Evolutionary conservation across 2,888 invertebrate genomes (phyloP), one percentile per base, ranked within the genome.

Genomic region (Cacoxenus indagator): DNA sequence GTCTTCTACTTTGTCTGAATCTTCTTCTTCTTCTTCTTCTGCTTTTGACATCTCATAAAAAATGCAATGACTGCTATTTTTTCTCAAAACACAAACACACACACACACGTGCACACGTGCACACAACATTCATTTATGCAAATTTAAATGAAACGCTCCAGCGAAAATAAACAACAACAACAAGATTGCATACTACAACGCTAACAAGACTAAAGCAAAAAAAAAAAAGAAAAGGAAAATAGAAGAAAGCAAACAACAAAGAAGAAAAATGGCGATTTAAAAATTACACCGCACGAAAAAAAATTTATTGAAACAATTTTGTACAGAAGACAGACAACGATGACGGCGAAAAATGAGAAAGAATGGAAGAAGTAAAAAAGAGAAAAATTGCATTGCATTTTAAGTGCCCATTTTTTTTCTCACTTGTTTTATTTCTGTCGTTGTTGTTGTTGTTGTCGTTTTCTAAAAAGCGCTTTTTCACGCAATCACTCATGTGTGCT

Each of bases 11-110:
- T 5, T 59, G n/a, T 55, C 1, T 31, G 31, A 31, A 6, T 62
- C 43, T 43, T 45, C 22, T 14, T 14, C n/a, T 45, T 45, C 45
- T 62, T 62, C 24, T 27, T 43, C 61, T 45, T 51, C 24, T 51
- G 5, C 17, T 6, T 48, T 22, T 57, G 29, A 57, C 29, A 29
- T 29, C 31, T 29, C 17, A 29, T 51, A 65, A 51, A 48, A 67
- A 67, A 59, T 59, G 29, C 59, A 48, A 59, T 48, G 59, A 59
- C 54, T 37, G 43, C 67, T 45, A 43, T 54, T 54, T 45, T 59
- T 66, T 43, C 9, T 5, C 19, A 37, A 37, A 8, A 31, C 31
- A 31, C 31, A 31, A 4, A 31, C 31, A 31, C 31, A 31, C 37
- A 37, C 31, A 31, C 45, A 43, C 31, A 61, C 31, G 22, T 19